Conservation (phyloP, 2,797 vertebrate genomes). For the Eospalax fontanierii region DNA sequence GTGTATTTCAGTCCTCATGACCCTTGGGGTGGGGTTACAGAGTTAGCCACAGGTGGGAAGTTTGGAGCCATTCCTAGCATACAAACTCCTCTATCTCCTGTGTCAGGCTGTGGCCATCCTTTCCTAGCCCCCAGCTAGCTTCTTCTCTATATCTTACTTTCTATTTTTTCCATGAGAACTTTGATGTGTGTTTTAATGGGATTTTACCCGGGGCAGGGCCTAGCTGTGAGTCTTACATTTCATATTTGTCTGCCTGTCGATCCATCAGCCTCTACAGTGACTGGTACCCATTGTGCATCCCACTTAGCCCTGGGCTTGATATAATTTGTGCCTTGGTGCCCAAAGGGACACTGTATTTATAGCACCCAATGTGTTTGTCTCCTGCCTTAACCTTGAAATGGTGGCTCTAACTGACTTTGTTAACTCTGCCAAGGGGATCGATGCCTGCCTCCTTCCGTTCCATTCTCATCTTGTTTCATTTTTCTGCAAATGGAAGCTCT, state of each 20-base stretch:
- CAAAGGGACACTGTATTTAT: conserved; percentile 76
- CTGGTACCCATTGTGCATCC: neutral
- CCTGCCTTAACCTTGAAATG: conserved; percentile 76
- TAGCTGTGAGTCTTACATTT: conserved; percentile 50
- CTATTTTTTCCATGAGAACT: neutral
- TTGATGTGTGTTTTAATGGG: conserved; percentile 68
- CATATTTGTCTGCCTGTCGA: conserved; percentile 71
- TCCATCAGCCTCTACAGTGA: conserved; percentile 26
- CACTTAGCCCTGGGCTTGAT: conserved; percentile 54
- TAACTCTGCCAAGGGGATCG: conserved; percentile 63
- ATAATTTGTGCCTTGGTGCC: conserved; percentile 31
- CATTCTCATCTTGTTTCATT: conserved; percentile 61
- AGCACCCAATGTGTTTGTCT: conserved; percentile 75
- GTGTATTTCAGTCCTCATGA: neutral
- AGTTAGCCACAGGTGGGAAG: neutral
- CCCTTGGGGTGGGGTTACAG: neutral
- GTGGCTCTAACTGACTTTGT: conserved; percentile 74
- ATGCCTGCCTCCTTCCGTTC: conserved; percentile 43
- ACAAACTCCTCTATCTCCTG: neutral
- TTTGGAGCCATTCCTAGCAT: neutral
- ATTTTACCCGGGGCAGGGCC: conserved; percentile 36
- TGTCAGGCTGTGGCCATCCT: neutral
- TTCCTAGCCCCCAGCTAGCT: neutral
- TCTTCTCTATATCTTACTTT: neutral
- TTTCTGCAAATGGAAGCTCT: conserved; percentile 72